Conservation (phyloP, 2,797 vertebrate species). For the Hippocampus kuda region DNA sequence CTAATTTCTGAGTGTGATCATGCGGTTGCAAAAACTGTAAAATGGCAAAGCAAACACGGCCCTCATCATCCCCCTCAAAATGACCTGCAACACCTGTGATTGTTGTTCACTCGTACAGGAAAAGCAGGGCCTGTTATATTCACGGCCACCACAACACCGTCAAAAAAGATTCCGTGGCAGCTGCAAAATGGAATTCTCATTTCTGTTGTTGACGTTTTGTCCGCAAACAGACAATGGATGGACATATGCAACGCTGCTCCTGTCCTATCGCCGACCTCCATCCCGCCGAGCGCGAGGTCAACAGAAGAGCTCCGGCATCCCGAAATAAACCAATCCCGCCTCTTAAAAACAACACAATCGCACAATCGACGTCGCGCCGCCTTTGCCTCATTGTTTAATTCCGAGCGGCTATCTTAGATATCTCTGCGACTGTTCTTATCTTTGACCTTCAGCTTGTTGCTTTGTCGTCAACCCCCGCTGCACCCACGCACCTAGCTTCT, state of each 20-base stretch:
- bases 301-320: constrained; percentile 60
- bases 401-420: constrained; percentile 77
- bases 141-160: constrained; percentile 15
- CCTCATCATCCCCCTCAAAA: constrained; percentile 4
- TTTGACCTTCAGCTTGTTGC: constrained; percentile 91
- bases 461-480: constrained; percentile 69
- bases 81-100: constrained; percentile 63
- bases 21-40: too few relatives aligned
- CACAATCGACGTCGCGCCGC: constrained; percentile 70
- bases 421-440: constrained; percentile 80
- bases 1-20: too few relatives aligned
- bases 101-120: constrained; percentile 54
- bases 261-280: constrained; percentile 59
- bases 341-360: constrained; percentile 72
- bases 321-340: constrained; percentile 66
- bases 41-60: constrained; percentile 13
- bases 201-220: constrained; percentile 45
- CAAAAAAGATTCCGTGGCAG: constrained; percentile 44
- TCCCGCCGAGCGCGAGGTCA: constrained; percentile 66
- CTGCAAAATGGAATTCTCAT: constrained; percentile 61
- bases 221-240: constrained; percentile 71
- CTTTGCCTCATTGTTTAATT: constrained; percentile 82
- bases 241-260: constrained; percentile 56
- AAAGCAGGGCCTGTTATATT: constrained; percentile 49
- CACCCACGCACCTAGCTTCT: constrained; percentile 37